Conservation (phyloP, 2,797 vertebrate genomes). For the Coluber constrictor region DNA sequence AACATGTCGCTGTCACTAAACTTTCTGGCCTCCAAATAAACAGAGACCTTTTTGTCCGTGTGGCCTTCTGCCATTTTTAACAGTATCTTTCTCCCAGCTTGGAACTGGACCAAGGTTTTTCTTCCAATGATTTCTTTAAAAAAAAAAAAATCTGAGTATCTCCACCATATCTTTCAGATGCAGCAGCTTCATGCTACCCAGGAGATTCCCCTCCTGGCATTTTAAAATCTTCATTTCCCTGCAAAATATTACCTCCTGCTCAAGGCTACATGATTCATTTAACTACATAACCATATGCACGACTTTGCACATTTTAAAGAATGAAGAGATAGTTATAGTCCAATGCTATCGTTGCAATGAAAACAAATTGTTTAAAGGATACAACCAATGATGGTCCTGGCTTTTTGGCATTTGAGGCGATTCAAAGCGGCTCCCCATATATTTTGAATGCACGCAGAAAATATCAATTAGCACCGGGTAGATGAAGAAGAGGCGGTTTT, state of each 20-base stretch:
- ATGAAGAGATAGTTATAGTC: not conserved
- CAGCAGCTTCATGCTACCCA: not conserved
- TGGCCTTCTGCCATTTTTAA: no score
- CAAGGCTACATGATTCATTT: constrained; percentile 1
- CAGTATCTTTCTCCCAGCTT: no score
- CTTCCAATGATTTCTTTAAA: no score
- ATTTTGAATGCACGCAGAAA: constrained; percentile 19
- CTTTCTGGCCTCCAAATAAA: no score
- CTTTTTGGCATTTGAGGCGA: constrained; percentile 5
- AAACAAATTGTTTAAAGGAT: constrained; percentile 20
- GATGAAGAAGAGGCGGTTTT: not conserved
- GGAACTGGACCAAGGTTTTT: no score
- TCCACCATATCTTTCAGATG: not conserved
- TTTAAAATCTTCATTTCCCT: constrained; percentile 25
- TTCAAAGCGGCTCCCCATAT: constrained; percentile 33
- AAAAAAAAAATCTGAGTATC: no score
- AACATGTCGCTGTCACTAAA: no score
- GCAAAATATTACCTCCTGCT: constrained; percentile 24
- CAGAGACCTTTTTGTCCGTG: no score
- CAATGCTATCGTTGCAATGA: constrained; percentile 3
- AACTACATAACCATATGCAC: constrained; percentile 6
- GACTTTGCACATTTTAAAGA: constrained; percentile 13
- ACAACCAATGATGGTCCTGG: constrained; percentile 5
- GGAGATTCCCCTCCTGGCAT: not conserved
- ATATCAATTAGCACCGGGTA: constrained; percentile 49